These are phyloP conservation scores for Drosophila pandora DNA, from an alignment of 1,140 invertebrate species.

Conservation along the genomic window DNA sequence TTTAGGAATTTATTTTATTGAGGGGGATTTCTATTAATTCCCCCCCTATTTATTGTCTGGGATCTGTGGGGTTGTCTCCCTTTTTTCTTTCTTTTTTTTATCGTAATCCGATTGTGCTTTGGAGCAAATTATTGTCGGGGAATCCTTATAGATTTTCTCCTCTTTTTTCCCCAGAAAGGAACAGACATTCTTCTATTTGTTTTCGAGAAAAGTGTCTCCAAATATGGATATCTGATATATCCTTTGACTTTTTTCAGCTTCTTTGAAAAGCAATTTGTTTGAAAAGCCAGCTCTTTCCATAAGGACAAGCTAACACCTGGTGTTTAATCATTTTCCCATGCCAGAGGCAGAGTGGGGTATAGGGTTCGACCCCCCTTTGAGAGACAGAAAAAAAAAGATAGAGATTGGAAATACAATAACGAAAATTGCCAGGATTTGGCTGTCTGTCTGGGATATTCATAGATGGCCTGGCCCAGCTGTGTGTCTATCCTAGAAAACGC, in stretches of 20 bases:
- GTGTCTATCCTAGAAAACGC: conserved; percentile 30
- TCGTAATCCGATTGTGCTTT: conserved; percentile 64
- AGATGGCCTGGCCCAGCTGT: conserved; percentile 1
- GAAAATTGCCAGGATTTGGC: conserved; percentile 50
- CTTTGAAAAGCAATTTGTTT: too few species aligned
- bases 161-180: not conserved
- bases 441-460: conserved; percentile 18
- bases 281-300: too few species aligned
- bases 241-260: too few species aligned
- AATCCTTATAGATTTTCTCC: conserved; percentile 22
- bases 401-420: conserved; percentile 46
- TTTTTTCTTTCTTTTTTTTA: conserved; percentile 2
- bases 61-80: not conserved
- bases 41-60: too few species aligned
- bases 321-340: too few species aligned
- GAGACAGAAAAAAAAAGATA: too few species aligned
- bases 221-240: too few species aligned
- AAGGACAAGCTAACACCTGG: too few species aligned
- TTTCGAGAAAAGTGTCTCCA: too few species aligned
- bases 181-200: not conserved
- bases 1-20: conserved; percentile 37
- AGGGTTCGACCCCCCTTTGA: too few species aligned
- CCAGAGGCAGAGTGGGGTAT: too few species aligned
- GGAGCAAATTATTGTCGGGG: conserved; percentile 61
- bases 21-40: not conserved